Evolutionary conservation across 1,140 invertebrate species (phyloP).

Genomic region (Cherax destructor): DNA sequence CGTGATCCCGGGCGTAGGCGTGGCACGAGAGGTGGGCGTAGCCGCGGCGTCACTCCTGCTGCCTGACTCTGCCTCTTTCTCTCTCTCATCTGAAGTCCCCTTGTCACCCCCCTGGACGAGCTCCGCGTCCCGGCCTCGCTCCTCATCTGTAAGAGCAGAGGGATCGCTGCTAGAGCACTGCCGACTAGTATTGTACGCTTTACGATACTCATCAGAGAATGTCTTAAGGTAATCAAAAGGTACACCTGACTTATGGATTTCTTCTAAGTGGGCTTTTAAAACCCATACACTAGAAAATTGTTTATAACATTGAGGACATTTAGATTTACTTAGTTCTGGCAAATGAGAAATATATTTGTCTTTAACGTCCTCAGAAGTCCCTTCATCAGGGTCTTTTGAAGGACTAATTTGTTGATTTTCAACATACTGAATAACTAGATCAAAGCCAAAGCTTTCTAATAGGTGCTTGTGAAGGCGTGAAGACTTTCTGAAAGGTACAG

Average conservation of each 20-base stretch:
- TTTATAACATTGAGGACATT: constrained; percentile 93
- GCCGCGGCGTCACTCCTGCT: constrained; percentile 66
- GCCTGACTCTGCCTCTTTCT: constrained; percentile 70
- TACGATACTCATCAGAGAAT: constrained; percentile 66
- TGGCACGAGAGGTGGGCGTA: constrained; percentile 63
- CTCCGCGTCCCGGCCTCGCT: constrained; percentile 68
- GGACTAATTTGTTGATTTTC: constrained; percentile 66
- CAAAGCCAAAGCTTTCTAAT: constrained; percentile 72
- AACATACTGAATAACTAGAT: constrained; percentile 71
- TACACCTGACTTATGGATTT: constrained; percentile 84
- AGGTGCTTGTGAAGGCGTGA: constrained; percentile 71
- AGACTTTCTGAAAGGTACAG: constrained; percentile 71
- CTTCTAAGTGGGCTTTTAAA: constrained; percentile 95
- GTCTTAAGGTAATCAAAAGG: constrained; percentile 69
- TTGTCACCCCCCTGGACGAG: constrained; percentile 64
- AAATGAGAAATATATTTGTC: constrained; percentile 74
- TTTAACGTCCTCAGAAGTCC: constrained; percentile 56
- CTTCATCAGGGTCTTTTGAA: constrained; percentile 64
- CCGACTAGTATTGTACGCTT: constrained; percentile 68
- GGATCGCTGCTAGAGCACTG: constrained; percentile 68
- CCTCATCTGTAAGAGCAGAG: constrained; percentile 72
- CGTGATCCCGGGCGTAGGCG: constrained; percentile 66
- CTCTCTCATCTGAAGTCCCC: constrained; percentile 72
- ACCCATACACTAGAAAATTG: constrained; percentile 97
- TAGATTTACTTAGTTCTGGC: constrained; percentile 83